These are phyloP conservation scores for Mastomys coucha DNA, from an alignment of 2,113 vertebrate species.

Conservation along the genomic window DNA sequence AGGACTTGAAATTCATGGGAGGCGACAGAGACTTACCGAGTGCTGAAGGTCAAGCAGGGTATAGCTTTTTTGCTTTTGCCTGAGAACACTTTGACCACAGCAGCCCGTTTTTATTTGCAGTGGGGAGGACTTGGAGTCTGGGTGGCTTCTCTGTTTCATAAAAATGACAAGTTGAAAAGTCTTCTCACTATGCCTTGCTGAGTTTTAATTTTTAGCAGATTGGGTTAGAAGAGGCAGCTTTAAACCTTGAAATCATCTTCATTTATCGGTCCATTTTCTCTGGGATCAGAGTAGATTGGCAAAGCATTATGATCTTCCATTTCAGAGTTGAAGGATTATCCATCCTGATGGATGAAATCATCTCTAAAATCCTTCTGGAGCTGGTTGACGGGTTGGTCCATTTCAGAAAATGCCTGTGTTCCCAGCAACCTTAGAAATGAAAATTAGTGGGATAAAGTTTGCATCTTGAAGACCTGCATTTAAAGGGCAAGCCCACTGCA, in stretches of 20 bases:
- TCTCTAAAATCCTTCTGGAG: slow-evolving; percentile 71
- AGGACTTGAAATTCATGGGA: not conserved
- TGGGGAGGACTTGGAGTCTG: slow-evolving; percentile 1
- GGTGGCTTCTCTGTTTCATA: slow-evolving; percentile 61
- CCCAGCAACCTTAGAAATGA: not conserved
- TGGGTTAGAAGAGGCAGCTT: slow-evolving; percentile 60
- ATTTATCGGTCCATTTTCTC: slow-evolving; percentile 78
- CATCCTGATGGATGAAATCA: slow-evolving; percentile 68
- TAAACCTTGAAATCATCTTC: slow-evolving; percentile 75
- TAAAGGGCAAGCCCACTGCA: not conserved
- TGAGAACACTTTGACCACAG: not conserved
- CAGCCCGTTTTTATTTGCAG: slow-evolving; percentile 23
- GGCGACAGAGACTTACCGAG: not conserved
- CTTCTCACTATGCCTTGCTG: slow-evolving; percentile 69
- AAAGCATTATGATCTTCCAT: slow-evolving; percentile 79
- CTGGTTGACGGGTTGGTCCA: slow-evolving; percentile 27
- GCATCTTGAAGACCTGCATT: not conserved
- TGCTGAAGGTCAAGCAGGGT: not conserved
- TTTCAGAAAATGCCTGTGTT: slow-evolving; percentile 62
- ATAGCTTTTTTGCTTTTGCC: not conserved
- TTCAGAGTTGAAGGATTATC: slow-evolving; percentile 79
- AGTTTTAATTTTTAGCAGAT: slow-evolving; percentile 81
- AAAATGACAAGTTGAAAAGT: slow-evolving; percentile 72
- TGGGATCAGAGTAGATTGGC: slow-evolving; percentile 80
- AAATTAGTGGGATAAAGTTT: slow-evolving; percentile 42